Percentiles rank a stretch among this genome's conserved stretches.
Conservation (phyloP, 2,888 invertebrate species). For the Schizaphis graminum region DNA sequence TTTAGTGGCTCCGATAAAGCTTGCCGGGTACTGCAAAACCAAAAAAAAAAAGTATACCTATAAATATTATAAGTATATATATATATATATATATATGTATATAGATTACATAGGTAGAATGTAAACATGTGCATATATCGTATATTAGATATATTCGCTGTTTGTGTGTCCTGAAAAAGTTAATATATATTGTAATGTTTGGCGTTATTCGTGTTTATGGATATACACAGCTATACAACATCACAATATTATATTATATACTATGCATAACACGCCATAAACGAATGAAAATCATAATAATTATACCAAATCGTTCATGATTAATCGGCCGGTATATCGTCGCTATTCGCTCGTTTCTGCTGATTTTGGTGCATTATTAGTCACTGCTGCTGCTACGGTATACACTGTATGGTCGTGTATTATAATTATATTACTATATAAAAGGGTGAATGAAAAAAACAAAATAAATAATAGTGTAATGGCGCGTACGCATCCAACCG, state of each 20-base stretch:
- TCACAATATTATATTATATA: too few relatives aligned
- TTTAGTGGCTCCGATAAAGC: constrained; percentile 23
- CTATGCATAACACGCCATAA: not conserved
- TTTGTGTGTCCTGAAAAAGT: not conserved
- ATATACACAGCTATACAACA: not conserved
- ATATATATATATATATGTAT: too few relatives aligned
- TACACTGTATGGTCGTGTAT: not conserved
- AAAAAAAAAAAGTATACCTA: not conserved
- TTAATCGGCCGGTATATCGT: constrained; percentile 4
- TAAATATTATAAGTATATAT: not conserved
- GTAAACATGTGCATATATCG: not conserved
- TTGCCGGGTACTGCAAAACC: not conserved
- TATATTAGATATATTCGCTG: not conserved
- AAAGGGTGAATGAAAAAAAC: not conserved
- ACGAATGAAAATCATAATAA: not conserved
- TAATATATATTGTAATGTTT: not conserved
- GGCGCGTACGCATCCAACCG: constrained; percentile 49
- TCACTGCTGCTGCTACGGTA: not conserved
- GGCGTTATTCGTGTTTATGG: not conserved
- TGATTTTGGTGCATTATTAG: not conserved
- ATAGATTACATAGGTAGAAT: not conserved
- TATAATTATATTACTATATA: not conserved
- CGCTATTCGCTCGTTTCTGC: not conserved
- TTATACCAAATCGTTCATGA: constrained; percentile 1
- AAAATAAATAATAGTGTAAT: constrained; percentile 26